phyloP scores from a whole-genome alignment of 1,140 invertebrate genomes.

The Zaprionus capensis region DNA sequence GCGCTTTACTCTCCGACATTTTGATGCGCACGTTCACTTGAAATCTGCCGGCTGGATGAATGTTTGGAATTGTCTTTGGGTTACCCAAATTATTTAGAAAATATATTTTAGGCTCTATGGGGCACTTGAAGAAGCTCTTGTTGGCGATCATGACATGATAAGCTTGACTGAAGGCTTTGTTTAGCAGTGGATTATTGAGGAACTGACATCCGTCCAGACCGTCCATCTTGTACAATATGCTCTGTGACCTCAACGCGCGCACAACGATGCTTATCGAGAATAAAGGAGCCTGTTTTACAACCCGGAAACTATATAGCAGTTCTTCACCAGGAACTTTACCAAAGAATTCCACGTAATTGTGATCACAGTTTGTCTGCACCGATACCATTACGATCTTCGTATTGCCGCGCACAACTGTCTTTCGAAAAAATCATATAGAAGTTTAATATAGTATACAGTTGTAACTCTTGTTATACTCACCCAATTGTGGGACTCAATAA shows the following conservation, averaged over 20 bases:
- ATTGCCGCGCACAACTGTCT: constrained; percentile 10
- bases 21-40: constrained; percentile 27
- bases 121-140: constrained; percentile 41
- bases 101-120: constrained; percentile 49
- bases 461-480: neutral
- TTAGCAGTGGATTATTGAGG: constrained; percentile 51
- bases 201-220: constrained; percentile 58
- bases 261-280: constrained; percentile 41
- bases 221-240: constrained; percentile 44
- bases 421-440: neutral
- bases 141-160: constrained; percentile 47
- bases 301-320: constrained; percentile 46
- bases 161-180: constrained; percentile 17
- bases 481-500: neutral
- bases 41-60: constrained; percentile 54
- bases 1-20: constrained; percentile 14
- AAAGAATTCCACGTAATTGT: constrained; percentile 55
- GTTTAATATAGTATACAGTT: neutral
- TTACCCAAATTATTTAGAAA: constrained; percentile 37
- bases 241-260: constrained; percentile 33
- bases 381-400: constrained; percentile 38
- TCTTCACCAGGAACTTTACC: neutral
- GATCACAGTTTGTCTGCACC: constrained; percentile 48
- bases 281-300: constrained; percentile 21
- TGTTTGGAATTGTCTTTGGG: constrained; percentile 16